Base-by-base conservation (phyloP, 30 jellyfish, hydroid and myxozoan genomes). In the Cassiopea xamachana region DNA sequence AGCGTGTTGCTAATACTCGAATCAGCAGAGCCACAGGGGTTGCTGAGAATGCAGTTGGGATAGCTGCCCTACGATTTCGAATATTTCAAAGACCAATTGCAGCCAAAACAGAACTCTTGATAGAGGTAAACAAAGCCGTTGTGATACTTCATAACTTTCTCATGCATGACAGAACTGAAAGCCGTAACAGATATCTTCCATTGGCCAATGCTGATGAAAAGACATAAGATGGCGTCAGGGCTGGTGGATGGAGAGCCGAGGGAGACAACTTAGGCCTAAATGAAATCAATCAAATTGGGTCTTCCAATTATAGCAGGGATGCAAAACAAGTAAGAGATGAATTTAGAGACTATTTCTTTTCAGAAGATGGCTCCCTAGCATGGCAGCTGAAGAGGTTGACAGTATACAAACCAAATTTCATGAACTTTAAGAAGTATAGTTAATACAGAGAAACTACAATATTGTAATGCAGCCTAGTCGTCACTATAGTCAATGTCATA, bases 281-380 rank as follows among this genome's bases (percentile, higher is more conserved):
- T 71, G 84, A 55, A n/a, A 79, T 73, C 80, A 81, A 60, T 46
- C 85, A 78, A 50, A 55, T 87, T 64, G 98, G 98, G 82, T 87
- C 97, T 46, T 55, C 88, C 46, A 92, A 87, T 71, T 88, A 80
- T 50, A 78, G 94, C 84, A 61, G 79, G 68, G 91, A 80, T 80
- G 98, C 98, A 46, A 88, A 87, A 81, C 77, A 67, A 19, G 98
- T 92, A 18, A 72, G 93, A 73, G 95, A 92, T 62, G 92, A 58
- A 84, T 92, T 87, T 77, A 79, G 94, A 68, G 97, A 92, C 87
- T 88, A 87, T 67, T 92, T 92, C 70, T 60, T 84, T 86, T 85
- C 98, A 44, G 80, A 79, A 64, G 92, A 81, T 58, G 96, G 96
- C 60, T 84, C 90, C 3, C 90, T 85, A 61, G 78, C 98, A 77